Evolutionary conservation across 2,888 invertebrate genomes (phyloP).

Genomic region (Pinctada fucata): DNA sequence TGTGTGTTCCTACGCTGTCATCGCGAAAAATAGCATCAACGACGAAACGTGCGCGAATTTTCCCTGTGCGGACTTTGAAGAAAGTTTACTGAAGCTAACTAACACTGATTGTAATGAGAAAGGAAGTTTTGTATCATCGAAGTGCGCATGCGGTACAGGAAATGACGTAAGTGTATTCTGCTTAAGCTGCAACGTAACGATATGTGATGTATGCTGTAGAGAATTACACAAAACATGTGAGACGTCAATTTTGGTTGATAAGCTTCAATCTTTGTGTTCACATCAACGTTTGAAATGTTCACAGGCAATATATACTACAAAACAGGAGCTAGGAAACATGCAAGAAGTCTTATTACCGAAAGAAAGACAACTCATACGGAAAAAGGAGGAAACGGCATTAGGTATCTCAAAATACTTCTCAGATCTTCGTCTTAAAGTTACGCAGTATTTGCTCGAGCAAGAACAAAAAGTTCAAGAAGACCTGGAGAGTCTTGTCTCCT

Average conservation of each 20-base stretch:
- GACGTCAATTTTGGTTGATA: neutral
- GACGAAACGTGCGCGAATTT: neutral
- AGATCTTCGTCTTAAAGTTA: conserved; percentile 22
- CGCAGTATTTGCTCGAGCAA: conserved; percentile 18
- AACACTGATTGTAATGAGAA: neutral
- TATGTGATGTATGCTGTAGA: conserved; percentile 4
- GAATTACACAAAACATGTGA: conserved; percentile 9
- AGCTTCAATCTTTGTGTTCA: neutral
- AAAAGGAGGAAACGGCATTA: conserved; percentile 22
- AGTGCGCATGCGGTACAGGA: neutral
- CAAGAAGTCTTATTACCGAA: conserved; percentile 14
- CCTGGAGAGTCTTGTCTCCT: conserved; percentile 11
- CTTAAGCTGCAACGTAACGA: neutral
- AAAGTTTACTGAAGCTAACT: neutral
- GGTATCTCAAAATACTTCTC: conserved; percentile 28
- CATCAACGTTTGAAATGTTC: neutral
- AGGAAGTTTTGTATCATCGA: neutral
- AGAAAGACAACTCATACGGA: conserved; percentile 18
- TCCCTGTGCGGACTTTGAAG: neutral
- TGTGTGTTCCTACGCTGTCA: neutral
- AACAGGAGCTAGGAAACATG: neutral
- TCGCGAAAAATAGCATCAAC: neutral
- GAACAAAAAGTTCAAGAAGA: conserved; percentile 28
- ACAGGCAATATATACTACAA: neutral
- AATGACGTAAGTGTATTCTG: conserved; percentile 4